Evolutionary conservation across 2,888 invertebrate species (phyloP), one percentile per base, ranked within the genome.

Genomic region (Tipula vernalis): DNA sequence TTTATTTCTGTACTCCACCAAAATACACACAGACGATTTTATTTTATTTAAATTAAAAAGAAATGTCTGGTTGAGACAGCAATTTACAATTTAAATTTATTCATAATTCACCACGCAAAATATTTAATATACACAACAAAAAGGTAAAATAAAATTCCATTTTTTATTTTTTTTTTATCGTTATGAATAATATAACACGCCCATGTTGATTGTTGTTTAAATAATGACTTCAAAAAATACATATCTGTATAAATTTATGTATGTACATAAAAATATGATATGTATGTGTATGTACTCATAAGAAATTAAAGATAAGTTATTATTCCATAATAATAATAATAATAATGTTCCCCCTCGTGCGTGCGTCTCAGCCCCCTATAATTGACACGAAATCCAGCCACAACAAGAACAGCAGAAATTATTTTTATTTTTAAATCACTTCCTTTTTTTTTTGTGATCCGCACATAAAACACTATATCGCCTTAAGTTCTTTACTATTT

Each of bases 11-110:
- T 83, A 39, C 36, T 41, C 36, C 13, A 85, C 84, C 39, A 85
- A 85, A 85, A 85, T 41, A 85, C 84, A 85, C 84, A 85, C 41
- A 41, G 41, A 85, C 84, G 41, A 85, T 41, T 39, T 15, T 36
- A 85, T 39, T 85, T 36, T 36, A 39, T 85, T 85, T 85, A 41
- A 41, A 85, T 41, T 85, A 85, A 85, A 85, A 85, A 85, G 36
- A 85, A 85, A 85, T 85, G 84, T 85, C 36, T 85, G 36, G 84
- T 41, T 71, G 71, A 71, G 71, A 71, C 71, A 71, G 71, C 28
- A 71, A 71, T 71, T 71, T 71, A 71, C 71, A 71, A 71, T 71
- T 71, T 71, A 71, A 71, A 71, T 71, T 71, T 71, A 71, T 71
- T 71, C 71, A 71, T 71, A 71, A 71, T 71, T 71, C 71, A 71